Conservation (phyloP, 2,888 invertebrate genomes). For the Agrilus cyanescens region DNA sequence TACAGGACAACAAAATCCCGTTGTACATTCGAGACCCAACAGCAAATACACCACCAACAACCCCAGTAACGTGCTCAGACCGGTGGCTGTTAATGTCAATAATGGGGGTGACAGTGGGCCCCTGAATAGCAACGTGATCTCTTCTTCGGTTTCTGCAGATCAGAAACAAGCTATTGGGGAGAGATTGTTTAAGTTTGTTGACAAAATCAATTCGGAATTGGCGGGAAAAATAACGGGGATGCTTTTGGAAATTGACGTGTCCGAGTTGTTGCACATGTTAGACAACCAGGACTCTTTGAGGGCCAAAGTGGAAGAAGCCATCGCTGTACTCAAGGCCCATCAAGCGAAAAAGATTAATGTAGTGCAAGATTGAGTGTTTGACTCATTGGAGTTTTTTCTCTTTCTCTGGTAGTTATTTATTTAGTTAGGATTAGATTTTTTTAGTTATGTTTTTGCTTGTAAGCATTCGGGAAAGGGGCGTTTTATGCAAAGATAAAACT, state of each 20-base stretch:
- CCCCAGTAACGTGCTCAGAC: slow-evolving; percentile 31
- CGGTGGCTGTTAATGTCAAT: slow-evolving; percentile 24
- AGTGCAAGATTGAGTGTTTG: slow-evolving; percentile 18
- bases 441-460: no score
- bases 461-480: no score
- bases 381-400: not conserved
- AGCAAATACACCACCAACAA: slow-evolving; percentile 83
- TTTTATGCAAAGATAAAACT: no score
- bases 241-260: slow-evolving; percentile 94
- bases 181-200: slow-evolving; percentile 90
- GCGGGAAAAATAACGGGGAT: slow-evolving; percentile 94
- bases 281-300: slow-evolving; percentile 90
- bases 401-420: no score
- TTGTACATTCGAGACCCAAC: slow-evolving; percentile 55
- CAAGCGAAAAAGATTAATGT: slow-evolving; percentile 45
- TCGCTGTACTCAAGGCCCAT: slow-evolving; percentile 94
- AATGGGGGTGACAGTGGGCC: slow-evolving; percentile 52
- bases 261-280: slow-evolving; percentile 92
- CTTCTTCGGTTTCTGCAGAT: slow-evolving; percentile 85
- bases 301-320: slow-evolving; percentile 95
- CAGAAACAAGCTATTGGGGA: slow-evolving; percentile 99
- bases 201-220: slow-evolving; percentile 81
- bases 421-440: no score
- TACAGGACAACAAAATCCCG: slow-evolving; percentile 67
- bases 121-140: slow-evolving; percentile 83